Evolutionary conservation across 2,113 vertebrate genomes (phyloP), one percentile per base, ranked within the genome.

Genomic region (Nannospalax galili): DNA sequence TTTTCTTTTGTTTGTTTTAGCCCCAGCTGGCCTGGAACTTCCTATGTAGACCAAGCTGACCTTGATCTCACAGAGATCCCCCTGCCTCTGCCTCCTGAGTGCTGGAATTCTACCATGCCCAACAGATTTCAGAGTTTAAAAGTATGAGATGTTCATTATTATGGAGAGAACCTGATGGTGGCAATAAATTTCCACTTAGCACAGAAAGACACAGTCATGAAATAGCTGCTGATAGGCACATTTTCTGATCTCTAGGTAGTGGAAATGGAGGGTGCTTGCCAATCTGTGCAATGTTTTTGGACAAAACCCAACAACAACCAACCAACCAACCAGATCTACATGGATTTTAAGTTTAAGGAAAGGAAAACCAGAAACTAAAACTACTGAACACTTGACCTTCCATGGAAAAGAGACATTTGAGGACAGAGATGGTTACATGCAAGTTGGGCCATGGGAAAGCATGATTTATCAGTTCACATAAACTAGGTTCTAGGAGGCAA

Each of bases 51-150:
- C 48, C 48, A 52, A 11, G 48, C 48, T 52, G 48, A 11, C 48
- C 48, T 52, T 52, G 48, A 52, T 52, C 48, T 52, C 48, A 52
- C 48, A 52, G 48, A 52, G 48, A 52, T 52, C 11, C 48, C 48
- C 48, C 11, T 52, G 48, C 48, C 48, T 52, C 48, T 11, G 48
- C 11, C 48, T 52, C 48, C 48, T 52, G 48, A 7, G 48, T 52
- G 48, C 48, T 52, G 48, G 6, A 52, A 52, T 52, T 52, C 48
- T 52, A 52, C 48, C 48, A 52, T 52, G 48, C 48, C 48, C 48
- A 52, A 11, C 48, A 52, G 48, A 52, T 52, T 77, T 92, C 73
- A 90, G 48, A 81, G 37, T 84, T 84, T 67, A 45, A 93, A 95
- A 64, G 56, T 12, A 45, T 40, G 7, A 37, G 3, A 14, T 16